Conservation (phyloP, 2,113 vertebrate genomes). For the Microtus richardsoni region DNA sequence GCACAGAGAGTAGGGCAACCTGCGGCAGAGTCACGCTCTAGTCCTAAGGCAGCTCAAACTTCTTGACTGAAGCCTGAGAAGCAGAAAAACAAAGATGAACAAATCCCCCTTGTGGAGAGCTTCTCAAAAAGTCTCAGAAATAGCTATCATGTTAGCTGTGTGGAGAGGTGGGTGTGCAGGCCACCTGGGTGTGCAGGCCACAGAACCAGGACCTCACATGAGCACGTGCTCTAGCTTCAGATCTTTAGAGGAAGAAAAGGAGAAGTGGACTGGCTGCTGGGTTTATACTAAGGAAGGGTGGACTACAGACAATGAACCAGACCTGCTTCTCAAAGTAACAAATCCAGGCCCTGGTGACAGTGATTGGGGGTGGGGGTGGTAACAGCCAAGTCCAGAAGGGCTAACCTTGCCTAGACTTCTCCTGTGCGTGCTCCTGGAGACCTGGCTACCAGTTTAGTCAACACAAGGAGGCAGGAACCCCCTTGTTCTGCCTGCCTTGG, state of each 20-base stretch:
- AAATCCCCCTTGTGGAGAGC: neutral
- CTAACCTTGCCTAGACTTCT: neutral
- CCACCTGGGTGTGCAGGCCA: neutral
- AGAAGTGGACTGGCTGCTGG: neutral
- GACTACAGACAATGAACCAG: neutral
- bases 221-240: neutral
- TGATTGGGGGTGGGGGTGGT: neutral
- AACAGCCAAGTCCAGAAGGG: neutral
- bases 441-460: neutral
- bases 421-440: neutral
- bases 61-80: neutral
- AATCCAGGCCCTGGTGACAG: neutral
- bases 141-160: neutral
- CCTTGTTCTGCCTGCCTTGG: neutral
- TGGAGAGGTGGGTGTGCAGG: neutral
- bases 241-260: constrained; percentile 24
- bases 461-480: neutral
- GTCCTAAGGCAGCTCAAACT: neutral
- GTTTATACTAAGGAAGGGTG: neutral
- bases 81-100: neutral
- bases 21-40: neutral
- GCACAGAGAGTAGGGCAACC: neutral
- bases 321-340: neutral
- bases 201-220: neutral
- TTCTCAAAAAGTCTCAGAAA: neutral